These are phyloP conservation scores for Myanophis thanlyinensis DNA, from an alignment of 2,113 vertebrate species.

Conservation along the genomic window DNA sequence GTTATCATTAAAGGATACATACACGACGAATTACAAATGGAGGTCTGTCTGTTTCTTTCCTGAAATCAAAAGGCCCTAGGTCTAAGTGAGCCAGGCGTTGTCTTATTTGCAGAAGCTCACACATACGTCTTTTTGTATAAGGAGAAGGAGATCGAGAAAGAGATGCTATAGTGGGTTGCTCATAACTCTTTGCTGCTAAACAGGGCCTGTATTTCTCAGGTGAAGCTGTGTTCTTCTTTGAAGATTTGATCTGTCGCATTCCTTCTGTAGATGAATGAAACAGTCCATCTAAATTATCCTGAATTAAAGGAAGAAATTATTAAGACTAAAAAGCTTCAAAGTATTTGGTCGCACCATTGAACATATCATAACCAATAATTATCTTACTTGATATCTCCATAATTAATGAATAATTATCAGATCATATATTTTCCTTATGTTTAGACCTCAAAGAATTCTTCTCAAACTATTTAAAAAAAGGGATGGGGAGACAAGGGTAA, in stretches of 20 bases:
- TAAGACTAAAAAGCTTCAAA: not conserved
- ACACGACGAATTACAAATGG: slow-evolving; percentile 86
- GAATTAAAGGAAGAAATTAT: slow-evolving; percentile 44
- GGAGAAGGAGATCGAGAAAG: slow-evolving; percentile 85
- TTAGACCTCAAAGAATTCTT: not conserved
- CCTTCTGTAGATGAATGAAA: slow-evolving; percentile 50
- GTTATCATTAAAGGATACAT: slow-evolving; percentile 57
- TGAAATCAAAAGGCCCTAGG: slow-evolving; percentile 90
- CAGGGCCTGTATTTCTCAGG: slow-evolving; percentile 54
- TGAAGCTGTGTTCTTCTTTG: slow-evolving; percentile 55
- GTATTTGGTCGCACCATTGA: not conserved
- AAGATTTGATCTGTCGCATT: slow-evolving; percentile 53
- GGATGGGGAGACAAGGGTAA: not conserved
- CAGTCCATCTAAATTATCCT: slow-evolving; percentile 55
- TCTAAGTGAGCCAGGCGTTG: slow-evolving; percentile 87
- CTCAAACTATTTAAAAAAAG: not conserved
- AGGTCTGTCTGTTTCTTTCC: slow-evolving; percentile 83
- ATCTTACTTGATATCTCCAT: not conserved
- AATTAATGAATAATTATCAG: not conserved
- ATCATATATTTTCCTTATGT: not conserved
- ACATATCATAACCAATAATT: not conserved
- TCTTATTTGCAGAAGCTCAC: slow-evolving; percentile 82
- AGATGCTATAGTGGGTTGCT: slow-evolving; percentile 88
- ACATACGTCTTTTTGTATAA: slow-evolving; percentile 93
- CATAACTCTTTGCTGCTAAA: slow-evolving; percentile 69